phyloP scores from a whole-genome alignment of 2,888 invertebrate genomes.

The Eupithecia tripunctaria region DNA sequence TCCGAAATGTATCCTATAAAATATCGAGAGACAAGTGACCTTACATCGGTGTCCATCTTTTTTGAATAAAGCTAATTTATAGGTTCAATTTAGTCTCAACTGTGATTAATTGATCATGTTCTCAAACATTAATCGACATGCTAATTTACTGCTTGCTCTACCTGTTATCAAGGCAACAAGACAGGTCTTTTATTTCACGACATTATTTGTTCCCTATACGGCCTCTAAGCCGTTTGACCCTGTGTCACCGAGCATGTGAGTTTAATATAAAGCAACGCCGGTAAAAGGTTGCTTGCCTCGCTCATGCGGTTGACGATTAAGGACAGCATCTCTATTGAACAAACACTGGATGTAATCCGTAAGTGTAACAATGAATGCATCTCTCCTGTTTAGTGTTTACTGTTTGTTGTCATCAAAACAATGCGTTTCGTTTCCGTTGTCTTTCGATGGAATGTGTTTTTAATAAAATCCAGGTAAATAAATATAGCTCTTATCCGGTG shows the following conservation, averaged over 20 bases:
- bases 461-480: background rate
- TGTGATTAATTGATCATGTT: too few relatives aligned
- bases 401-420: constrained; percentile 42
- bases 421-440: constrained; percentile 28
- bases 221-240: constrained; percentile 43
- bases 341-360: constrained; percentile 24
- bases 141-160: background rate
- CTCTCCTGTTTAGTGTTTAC: constrained; percentile 40
- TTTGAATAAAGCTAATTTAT: too few relatives aligned
- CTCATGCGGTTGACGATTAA: constrained; percentile 61
- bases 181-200: background rate
- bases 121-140: background rate
- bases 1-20: too few relatives aligned
- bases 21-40: too few relatives aligned
- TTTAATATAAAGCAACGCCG: constrained; percentile 25
- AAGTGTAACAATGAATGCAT: constrained; percentile 14
- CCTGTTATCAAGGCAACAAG: background rate
- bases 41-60: too few relatives aligned
- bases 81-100: too few relatives aligned
- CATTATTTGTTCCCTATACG: constrained; percentile 25
- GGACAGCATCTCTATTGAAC: constrained; percentile 55
- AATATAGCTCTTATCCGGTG: too few relatives aligned
- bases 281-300: constrained; percentile 77
- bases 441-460: constrained; percentile 22
- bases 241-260: constrained; percentile 33